Base-by-base conservation (phyloP, 1,140 invertebrate genomes). In the Rhagoletis zephyria region DNA sequence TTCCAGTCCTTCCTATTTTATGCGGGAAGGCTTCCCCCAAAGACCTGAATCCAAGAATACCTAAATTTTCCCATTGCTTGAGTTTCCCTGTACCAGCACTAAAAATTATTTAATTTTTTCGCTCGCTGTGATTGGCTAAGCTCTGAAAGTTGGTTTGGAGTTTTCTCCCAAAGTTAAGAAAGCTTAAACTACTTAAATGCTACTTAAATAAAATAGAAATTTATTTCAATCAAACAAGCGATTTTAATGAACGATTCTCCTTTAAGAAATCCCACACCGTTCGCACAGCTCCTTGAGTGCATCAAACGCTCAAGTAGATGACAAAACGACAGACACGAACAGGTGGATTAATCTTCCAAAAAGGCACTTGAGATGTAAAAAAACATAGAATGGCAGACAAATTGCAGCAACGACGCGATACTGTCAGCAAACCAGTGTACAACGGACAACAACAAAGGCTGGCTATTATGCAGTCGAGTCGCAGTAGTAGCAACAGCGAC, bases 281-380 rank as follows among this genome's bases (percentile, higher is more conserved):
- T 16, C 63, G 5, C 4, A 40, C n/a, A 9, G 10, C 4, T 30
- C 2, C 74, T 81, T 59, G 56, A 81, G 74, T 6, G 19, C 51
- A 40, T 56, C 51, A 56, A 56, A 19, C 30, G 45, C 74, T 81
- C 74, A 56, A 81, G 74, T 56, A 56, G 48, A 81, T 81, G 48
- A 56, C 42, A 81, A 56, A 81, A 81, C 74, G 74, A 51, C 45
- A 56, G 74, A 74, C 70, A 74, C 45, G 70, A 81, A 56, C 74
- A 81, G 74, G 74, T 81, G 74, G 74, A 81, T 81, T 81, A 81
- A 81, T 81, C 56, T 81, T 42, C 74, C 74, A 81, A 81, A 74
- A 19, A 42, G 42, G 48, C 16, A 48, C 70, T 74, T 48, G 45
- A 74, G 6, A 48, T 74, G 1, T 14, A 74, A 81, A 56, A 56